A percentile compares a stretch with the other conserved stretches of the same genome.
phyloP scores from a whole-genome alignment of 2,113 vertebrate genomes.

The Nettapus auritus region DNA sequence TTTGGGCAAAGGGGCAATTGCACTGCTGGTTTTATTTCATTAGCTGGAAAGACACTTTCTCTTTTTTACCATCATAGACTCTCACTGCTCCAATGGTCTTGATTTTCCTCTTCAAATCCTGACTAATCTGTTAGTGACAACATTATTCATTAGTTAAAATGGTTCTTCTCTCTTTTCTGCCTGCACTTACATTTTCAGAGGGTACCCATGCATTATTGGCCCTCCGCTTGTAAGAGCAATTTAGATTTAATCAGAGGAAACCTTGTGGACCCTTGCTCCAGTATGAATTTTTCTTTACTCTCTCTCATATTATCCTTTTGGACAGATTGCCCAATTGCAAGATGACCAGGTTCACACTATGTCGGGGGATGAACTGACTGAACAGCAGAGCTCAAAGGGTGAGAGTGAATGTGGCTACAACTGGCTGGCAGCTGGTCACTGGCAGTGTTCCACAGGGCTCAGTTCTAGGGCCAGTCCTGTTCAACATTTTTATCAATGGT shows the following conservation, averaged over 20 bases:
- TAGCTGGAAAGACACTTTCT: not conserved
- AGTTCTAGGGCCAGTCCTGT: too few species aligned
- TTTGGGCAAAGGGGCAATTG: not conserved
- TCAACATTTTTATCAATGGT: too few species aligned
- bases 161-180: not conserved
- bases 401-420: too few species aligned
- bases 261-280: not conserved
- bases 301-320: too few species aligned
- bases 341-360: too few species aligned
- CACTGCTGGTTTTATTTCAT: not conserved
- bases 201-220: not conserved
- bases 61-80: not conserved
- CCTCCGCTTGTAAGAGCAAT: not conserved
- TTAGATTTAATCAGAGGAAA: not conserved
- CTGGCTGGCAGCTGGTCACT: too few species aligned
- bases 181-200: not conserved
- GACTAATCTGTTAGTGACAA: not conserved
- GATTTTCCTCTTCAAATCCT: not conserved
- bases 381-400: too few species aligned
- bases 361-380: too few species aligned
- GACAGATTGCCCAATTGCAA: too few species aligned
- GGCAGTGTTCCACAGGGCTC: too few species aligned
- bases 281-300: not conserved
- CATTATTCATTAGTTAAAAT: not conserved
- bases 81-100: not conserved